phyloP scores from a whole-genome alignment of 2,888 invertebrate genomes.

The Abrostola triplasia region DNA sequence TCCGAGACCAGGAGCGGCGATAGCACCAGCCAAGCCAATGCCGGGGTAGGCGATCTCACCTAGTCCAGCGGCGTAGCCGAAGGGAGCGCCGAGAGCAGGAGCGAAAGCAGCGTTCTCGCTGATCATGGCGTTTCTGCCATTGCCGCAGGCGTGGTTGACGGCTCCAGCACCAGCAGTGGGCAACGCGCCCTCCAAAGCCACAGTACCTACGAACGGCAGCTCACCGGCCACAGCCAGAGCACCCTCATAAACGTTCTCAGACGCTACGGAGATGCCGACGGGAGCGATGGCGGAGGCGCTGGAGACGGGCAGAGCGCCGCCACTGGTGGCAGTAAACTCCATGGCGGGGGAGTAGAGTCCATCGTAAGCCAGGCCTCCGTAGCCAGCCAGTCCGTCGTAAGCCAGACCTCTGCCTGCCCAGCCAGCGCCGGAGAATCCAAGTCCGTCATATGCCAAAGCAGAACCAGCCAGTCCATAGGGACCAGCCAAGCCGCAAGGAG shows the following conservation, averaged over 20 bases:
- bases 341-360: constrained; percentile 25
- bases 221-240: constrained; percentile 63
- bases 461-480: constrained; percentile 7
- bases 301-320: constrained; percentile 64
- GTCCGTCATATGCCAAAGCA: constrained; percentile 8
- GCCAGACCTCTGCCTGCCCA: constrained; percentile 3
- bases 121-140: constrained; percentile 46
- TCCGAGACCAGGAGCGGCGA: too few species aligned
- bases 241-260: constrained; percentile 69
- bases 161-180: constrained; percentile 65
- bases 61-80: not conserved
- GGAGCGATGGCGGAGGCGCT: constrained; percentile 58
- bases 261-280: constrained; percentile 63
- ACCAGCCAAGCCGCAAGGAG: constrained; percentile 6
- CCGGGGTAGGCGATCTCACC: not conserved
- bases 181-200: constrained; percentile 63
- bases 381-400: constrained; percentile 4
- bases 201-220: constrained; percentile 69
- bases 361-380: not conserved
- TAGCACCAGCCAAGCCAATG: not conserved
- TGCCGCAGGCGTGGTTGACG: constrained; percentile 34
- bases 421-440: constrained; percentile 10
- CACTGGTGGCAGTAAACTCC: constrained; percentile 61
- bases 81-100: not conserved
- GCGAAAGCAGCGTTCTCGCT: constrained; percentile 30